Conservation (phyloP, 2,113 vertebrate species). For the Antigone vipio region DNA sequence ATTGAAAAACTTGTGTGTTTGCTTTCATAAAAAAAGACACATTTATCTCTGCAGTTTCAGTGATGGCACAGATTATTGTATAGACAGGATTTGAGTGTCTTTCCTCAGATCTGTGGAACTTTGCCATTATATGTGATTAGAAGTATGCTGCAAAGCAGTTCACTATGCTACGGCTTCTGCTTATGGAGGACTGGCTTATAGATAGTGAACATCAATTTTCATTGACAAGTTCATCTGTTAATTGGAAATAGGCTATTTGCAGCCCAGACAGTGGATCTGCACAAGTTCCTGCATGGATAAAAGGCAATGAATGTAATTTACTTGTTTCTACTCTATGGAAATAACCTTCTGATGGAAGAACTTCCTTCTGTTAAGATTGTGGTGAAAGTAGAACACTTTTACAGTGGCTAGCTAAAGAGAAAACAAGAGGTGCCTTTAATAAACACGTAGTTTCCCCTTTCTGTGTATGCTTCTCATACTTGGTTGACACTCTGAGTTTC, state of each 20-base stretch:
- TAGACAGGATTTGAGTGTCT: not conserved
- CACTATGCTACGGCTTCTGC: not conserved
- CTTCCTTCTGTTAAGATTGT: not conserved
- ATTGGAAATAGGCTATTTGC: not conserved
- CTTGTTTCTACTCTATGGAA: not conserved
- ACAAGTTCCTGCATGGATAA: not conserved
- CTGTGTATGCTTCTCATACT: rapidly evolving
- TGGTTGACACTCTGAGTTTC: not conserved
- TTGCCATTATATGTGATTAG: not conserved
- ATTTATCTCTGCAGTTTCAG: not conserved
- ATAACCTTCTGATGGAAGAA: not conserved
- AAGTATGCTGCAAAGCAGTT: not conserved
- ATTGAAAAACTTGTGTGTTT: not conserved
- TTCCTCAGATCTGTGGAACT: not conserved
- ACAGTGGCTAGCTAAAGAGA: not conserved
- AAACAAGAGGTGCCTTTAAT: not conserved
- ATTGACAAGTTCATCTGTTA: not conserved
- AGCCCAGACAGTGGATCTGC: not conserved
- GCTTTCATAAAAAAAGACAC: not conserved
- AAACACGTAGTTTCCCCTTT: not conserved
- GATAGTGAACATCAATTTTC: not conserved
- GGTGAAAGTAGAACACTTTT: not conserved
- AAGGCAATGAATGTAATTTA: not conserved
- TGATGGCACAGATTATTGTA: not conserved
- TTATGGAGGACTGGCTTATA: not conserved